Percentiles rank a stretch among this genome's conserved stretches.
Conservation (phyloP, 2,797 vertebrate genomes). For the Enteromius paludinosus region DNA sequence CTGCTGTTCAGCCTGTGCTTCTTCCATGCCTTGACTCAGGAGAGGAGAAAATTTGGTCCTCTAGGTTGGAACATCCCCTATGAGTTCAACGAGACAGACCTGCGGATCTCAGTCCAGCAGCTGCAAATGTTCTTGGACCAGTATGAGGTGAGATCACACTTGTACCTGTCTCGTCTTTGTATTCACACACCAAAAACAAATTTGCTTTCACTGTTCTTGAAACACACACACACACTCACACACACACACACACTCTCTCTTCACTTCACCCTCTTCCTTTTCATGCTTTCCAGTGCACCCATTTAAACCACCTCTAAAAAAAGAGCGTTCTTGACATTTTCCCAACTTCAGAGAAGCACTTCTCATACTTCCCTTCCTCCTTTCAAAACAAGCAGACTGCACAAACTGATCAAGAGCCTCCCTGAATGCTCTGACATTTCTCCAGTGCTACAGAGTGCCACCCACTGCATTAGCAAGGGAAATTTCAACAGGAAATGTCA, state of each 20-base stretch:
- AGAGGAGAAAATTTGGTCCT: constrained; percentile 88
- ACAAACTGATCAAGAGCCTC: constrained; percentile 62
- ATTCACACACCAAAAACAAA: constrained; percentile 45
- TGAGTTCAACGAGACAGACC: constrained; percentile 90
- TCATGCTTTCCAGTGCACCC: constrained; percentile 60
- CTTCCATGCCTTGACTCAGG: constrained; percentile 88
- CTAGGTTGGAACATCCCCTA: constrained; percentile 93
- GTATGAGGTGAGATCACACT: constrained; percentile 78
- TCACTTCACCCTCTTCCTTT: constrained; percentile 56
- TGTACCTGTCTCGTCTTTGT: constrained; percentile 13
- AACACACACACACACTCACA: constrained; percentile 40
- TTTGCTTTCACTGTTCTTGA: constrained; percentile 42
- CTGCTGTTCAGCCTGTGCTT: constrained; percentile 88
- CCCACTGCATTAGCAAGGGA: constrained; percentile 67
- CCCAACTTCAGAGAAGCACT: constrained; percentile 65
- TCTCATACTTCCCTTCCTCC: constrained; percentile 44
- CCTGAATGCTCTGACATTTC: constrained; percentile 74
- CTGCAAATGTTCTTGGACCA: constrained; percentile 89
- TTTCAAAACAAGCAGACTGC: constrained; percentile 64
- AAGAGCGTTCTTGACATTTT: constrained; percentile 78
- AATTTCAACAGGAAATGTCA: constrained; percentile 73
- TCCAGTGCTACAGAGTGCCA: constrained; percentile 60
- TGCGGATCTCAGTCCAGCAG: constrained; percentile 90
- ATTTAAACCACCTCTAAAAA: constrained; percentile 67
- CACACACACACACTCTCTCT: constrained; percentile 34